These are phyloP conservation scores for Drosophila novamexicana DNA, from an alignment of 1,140 invertebrate species.

Conservation along the genomic window DNA sequence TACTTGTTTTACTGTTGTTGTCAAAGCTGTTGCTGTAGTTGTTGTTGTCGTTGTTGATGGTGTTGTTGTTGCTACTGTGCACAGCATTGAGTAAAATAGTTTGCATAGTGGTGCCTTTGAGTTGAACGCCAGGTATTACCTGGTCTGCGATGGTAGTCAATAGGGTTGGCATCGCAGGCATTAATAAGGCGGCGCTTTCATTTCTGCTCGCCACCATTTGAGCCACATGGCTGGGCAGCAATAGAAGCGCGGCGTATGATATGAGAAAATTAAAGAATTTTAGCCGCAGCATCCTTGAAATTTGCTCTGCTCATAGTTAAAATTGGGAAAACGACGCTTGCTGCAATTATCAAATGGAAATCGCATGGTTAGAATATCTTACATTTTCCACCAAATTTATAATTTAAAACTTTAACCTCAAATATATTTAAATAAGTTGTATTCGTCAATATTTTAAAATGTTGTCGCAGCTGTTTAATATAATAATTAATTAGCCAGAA, in stretches of 20 bases:
- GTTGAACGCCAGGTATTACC: not conserved
- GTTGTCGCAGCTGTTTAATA: too few species aligned
- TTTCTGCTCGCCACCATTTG: not conserved
- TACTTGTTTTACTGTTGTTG: not conserved
- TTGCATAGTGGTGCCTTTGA: not conserved
- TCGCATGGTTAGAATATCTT: too few species aligned
- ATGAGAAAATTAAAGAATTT: slow-evolving; percentile 16
- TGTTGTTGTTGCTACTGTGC: not conserved
- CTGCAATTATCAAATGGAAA: slow-evolving; percentile 1
- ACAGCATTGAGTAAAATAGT: not conserved
- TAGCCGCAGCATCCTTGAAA: slow-evolving; percentile 25
- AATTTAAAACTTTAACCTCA: too few species aligned
- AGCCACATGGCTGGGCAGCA: slow-evolving; percentile 8
- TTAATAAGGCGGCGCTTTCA: not conserved
- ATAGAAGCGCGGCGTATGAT: not conserved
- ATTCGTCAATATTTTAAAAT: too few species aligned
- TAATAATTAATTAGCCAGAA: too few species aligned
- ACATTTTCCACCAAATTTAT: too few species aligned
- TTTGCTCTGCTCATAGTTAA: slow-evolving; percentile 7
- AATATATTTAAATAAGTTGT: too few species aligned
- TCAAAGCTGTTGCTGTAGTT: not conserved
- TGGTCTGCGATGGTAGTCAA: not conserved
- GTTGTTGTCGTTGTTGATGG: slow-evolving; percentile 10
- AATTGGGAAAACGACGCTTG: not conserved
- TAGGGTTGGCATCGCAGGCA: not conserved